These are phyloP conservation scores for Emydura subglobosa DNA, from an alignment of 2,113 vertebrate species.

Conservation along the genomic window DNA sequence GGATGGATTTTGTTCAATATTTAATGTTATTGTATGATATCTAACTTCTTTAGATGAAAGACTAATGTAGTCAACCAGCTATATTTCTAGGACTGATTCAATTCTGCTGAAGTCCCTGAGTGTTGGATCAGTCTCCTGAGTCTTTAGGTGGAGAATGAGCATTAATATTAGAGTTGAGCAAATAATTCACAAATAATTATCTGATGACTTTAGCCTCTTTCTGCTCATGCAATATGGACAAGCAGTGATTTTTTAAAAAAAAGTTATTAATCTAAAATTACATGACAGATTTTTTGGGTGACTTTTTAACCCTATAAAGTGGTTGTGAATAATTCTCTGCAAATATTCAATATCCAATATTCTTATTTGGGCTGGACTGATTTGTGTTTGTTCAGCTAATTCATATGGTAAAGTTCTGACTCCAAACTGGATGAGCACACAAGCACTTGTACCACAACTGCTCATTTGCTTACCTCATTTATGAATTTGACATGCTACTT, in stretches of 20 bases:
- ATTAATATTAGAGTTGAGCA: neutral
- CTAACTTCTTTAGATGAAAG: neutral
- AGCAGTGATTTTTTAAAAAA: neutral
- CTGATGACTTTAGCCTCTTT: neutral
- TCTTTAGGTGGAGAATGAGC: neutral
- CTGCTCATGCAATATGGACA: neutral
- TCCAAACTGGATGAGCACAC: neutral
- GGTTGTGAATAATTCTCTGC: neutral
- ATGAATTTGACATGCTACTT: neutral
- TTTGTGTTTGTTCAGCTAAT: neutral
- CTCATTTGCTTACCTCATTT: neutral
- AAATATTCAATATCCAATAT: neutral
- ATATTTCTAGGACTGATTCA: neutral
- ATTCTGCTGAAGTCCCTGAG: neutral
- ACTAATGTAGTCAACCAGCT: neutral
- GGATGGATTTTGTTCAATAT: accelerated
- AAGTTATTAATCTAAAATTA: neutral
- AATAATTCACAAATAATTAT: neutral
- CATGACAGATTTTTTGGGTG: neutral
- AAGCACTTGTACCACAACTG: constrained; percentile 21
- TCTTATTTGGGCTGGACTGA: neutral
- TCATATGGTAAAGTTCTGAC: neutral
- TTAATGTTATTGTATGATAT: neutral
- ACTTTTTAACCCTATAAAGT: neutral
- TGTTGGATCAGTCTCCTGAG: neutral